Evolutionary conservation across 2,888 invertebrate species (phyloP).

Genomic region (Morinoia aosen): DNA sequence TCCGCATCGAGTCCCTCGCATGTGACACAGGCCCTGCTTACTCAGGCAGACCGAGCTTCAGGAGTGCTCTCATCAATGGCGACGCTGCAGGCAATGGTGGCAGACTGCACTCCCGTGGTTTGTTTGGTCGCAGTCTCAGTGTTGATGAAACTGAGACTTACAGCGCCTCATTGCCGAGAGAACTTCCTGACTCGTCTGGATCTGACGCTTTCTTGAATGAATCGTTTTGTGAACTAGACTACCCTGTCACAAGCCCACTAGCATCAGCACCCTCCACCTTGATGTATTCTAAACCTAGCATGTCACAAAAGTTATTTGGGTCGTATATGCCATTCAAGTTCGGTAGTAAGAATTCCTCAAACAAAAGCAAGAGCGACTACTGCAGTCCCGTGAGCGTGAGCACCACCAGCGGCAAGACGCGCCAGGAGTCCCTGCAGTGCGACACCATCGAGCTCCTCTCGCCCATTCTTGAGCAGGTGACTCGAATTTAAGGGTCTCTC

Average conservation of each 20-base stretch:
- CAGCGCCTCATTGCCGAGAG: not conserved
- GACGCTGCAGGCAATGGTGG: not conserved
- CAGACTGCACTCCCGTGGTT: not conserved
- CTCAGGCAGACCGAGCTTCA: not conserved
- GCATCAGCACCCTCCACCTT: not conserved
- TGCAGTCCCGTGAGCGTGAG: slow-evolving; percentile 40
- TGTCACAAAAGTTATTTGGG: slow-evolving; percentile 1
- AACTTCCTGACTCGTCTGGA: not conserved
- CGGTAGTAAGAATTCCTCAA: not conserved
- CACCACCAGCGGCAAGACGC: slow-evolving; percentile 41
- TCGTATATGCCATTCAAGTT: slow-evolving; percentile 42
- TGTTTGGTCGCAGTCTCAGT: slow-evolving; percentile 27
- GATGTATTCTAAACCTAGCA: slow-evolving; percentile 1
- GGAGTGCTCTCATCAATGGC: not conserved
- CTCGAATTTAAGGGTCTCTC: not conserved
- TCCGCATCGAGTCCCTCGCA: not conserved
- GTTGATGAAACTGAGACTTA: slow-evolving; percentile 35
- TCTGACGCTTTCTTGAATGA: slow-evolving; percentile 13
- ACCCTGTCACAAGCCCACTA: not conserved
- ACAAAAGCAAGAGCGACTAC: slow-evolving; percentile 37
- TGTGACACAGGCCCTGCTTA: slow-evolving; percentile 9
- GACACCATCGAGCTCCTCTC: slow-evolving; percentile 51
- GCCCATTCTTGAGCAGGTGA: slow-evolving; percentile 44
- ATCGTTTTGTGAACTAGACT: slow-evolving; percentile 30
- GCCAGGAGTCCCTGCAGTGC: slow-evolving; percentile 49